Evolutionary conservation across 2,797 vertebrate genomes (phyloP), one percentile per base, ranked within the genome.

Genomic region (Brachyalestes nurse): DNA sequence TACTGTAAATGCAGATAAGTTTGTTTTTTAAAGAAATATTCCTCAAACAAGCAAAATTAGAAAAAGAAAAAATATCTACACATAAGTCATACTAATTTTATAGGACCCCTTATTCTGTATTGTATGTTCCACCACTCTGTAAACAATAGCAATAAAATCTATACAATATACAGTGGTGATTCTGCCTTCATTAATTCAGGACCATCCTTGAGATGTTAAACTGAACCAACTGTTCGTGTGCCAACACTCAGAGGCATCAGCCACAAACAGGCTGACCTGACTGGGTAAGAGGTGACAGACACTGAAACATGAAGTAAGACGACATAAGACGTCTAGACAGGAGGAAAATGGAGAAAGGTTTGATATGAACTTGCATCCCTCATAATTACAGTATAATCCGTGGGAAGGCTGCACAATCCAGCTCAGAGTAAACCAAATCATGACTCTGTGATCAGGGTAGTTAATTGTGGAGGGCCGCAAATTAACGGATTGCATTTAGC

Each of bases 321-420:
- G 25, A 69, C 21, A 57, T 51, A 7, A 55, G 21, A 9, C 16
- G 71, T 72, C 71, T 40, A 57, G 71, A 57, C 71, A 40, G 71
- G 16, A 72, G 49, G 17, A 72, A 72, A 72, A 66, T 25, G 23
- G 66, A 71, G 69, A 71, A 72, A 69, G 40, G 42, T 69, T n/a
- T 67, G 65, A 47, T 21, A 23, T 47, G 40, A 67, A 47, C 65
- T 21, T 19, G 21, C 34, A 66, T 40, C 40, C 64, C 65, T 69
- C 66, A 69, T 47, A 69, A 47, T 69, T 49, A 69, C 9, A 49
- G 10, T 49, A 42, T 47, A 69, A 69, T 69, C 66, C 14, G 10
- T 49, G 66, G 40, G 23, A 47, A 49, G 6, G 66, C 42, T 49
- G 66, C n/a, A 49, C 28, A 40, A n/a, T 23, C 38, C 64, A 42